Base-by-base conservation (phyloP, 2,888 invertebrate genomes). In the Thereva unica region DNA sequence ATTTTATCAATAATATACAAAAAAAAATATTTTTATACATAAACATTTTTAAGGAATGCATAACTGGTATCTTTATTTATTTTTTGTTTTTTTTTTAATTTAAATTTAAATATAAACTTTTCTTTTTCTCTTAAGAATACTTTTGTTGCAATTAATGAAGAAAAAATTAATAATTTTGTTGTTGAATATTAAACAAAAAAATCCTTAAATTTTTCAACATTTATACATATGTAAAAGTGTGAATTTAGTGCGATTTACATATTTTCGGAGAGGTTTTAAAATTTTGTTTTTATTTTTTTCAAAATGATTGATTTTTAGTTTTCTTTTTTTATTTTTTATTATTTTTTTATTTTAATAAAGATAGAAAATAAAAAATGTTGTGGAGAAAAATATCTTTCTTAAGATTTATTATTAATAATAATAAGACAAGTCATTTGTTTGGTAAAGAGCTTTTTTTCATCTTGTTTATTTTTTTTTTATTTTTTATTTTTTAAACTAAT, bases 41-140 rank as follows among this genome's bases (percentile, higher is more conserved):
- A 37, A 34, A 47, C 10, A 38, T 44, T 41, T 44, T 12, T 65
- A 59, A 66, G 68, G 68, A 68, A 68, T 68, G 68, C 66, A 68
- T 68, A 49, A 66, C 64, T 68, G 68, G 68, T 68, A 64, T 59
- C 37, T 49, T 12, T 23, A 4, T 61, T 45, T 52, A 40, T 42
- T 41, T 55, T 53, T 61, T 44, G 8, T 40, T 65, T 3, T 55
- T 12, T 40, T 10, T 38, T 1, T 42, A 3, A 40, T 10, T 50
- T n/a, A 40, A 7, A n/a, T 41, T 56, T 42, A 10, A 42, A 12
- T 5, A 23, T 42, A 42, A 41, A 42, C n/a, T 45, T 9, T 50
- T 38, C 41, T 47, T 45, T 47, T 52, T 6, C 41, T 42, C 50
- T 61, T 38, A 40, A 61, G n/a, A 10, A 9, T 23, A 41, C 42